Conservation (phyloP, 1,140 invertebrate genomes). For the Phymastichus coffea region DNA sequence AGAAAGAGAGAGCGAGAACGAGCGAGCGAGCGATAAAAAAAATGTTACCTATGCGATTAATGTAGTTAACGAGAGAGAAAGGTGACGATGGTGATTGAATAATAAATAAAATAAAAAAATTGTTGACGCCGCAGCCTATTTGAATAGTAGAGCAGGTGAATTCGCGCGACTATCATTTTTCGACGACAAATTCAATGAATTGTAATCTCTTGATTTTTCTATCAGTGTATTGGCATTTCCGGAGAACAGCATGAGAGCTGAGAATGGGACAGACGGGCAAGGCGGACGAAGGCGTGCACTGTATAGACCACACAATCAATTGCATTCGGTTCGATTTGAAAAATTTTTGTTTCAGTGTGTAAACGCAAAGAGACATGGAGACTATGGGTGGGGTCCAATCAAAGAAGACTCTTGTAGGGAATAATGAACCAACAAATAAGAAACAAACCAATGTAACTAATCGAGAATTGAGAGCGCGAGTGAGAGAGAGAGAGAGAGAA, state of each 20-base stretch:
- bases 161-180: background rate
- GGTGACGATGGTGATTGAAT: background rate
- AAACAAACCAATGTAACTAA: background rate
- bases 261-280: too few relatives aligned
- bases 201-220: too few relatives aligned
- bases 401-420: background rate
- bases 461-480: too few relatives aligned
- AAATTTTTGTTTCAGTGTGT: constrained; percentile 23
- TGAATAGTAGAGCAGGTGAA: constrained; percentile 17
- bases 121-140: constrained; percentile 21
- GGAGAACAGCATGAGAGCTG: too few relatives aligned
- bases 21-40: too few relatives aligned
- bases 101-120: constrained; percentile 5
- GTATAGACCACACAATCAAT: too few relatives aligned
- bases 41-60: background rate
- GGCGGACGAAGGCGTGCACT: too few relatives aligned
- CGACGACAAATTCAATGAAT: too few relatives aligned
- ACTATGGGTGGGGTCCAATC: background rate
- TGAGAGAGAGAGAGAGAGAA: too few relatives aligned
- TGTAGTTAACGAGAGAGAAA: background rate
- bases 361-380: background rate
- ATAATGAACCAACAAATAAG: background rate
- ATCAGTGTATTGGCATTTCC: too few relatives aligned
- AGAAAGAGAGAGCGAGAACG: too few relatives aligned
- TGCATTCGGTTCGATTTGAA: constrained; percentile 24